Conservation (phyloP, 2,113 vertebrate genomes). For the Dromiciops gliroides region DNA sequence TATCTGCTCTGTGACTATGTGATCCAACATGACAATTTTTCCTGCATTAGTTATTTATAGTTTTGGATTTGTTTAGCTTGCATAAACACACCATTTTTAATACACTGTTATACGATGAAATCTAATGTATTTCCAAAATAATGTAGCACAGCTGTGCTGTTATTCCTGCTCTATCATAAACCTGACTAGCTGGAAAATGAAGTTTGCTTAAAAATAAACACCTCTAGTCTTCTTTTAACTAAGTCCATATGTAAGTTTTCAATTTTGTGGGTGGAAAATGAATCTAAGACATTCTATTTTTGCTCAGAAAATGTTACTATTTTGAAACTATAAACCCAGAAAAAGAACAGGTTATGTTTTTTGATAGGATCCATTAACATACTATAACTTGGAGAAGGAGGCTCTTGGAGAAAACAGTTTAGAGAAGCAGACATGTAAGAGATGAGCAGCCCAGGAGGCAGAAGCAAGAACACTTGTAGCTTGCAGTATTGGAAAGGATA, state of each 20-base stretch:
- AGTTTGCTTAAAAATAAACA: slow-evolving; percentile 76
- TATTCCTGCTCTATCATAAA: slow-evolving; percentile 71
- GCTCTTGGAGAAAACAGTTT: slow-evolving; percentile 40
- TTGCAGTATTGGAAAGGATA: slow-evolving; percentile 24
- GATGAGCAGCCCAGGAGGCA: slow-evolving; percentile 4
- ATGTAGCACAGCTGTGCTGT: slow-evolving; percentile 62
- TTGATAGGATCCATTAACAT: slow-evolving; percentile 49
- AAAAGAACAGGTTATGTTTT: slow-evolving; percentile 49
- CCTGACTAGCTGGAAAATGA: slow-evolving; percentile 74
- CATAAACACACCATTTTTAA: slow-evolving; percentile 43
- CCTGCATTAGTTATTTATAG: slow-evolving; percentile 54
- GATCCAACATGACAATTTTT: slow-evolving; percentile 32
- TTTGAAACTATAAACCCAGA: slow-evolving; percentile 56
- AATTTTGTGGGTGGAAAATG: slow-evolving; percentile 66
- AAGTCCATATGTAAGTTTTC: slow-evolving; percentile 38
- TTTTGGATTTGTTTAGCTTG: slow-evolving; percentile 69
- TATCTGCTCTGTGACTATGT: slow-evolving; percentile 38
- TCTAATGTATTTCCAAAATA: slow-evolving; percentile 70
- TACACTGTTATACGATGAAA: slow-evolving; percentile 60
- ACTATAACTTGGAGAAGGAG: slow-evolving; percentile 16
- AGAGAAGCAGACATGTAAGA: slow-evolving; percentile 9
- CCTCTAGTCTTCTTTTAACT: slow-evolving; percentile 66
- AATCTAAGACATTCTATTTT: slow-evolving; percentile 55
- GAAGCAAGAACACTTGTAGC: slow-evolving; percentile 24
- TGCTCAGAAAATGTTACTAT: slow-evolving; percentile 61